Conservation (phyloP, 2,888 invertebrate species). For the Drosophila meridionalis region DNA sequence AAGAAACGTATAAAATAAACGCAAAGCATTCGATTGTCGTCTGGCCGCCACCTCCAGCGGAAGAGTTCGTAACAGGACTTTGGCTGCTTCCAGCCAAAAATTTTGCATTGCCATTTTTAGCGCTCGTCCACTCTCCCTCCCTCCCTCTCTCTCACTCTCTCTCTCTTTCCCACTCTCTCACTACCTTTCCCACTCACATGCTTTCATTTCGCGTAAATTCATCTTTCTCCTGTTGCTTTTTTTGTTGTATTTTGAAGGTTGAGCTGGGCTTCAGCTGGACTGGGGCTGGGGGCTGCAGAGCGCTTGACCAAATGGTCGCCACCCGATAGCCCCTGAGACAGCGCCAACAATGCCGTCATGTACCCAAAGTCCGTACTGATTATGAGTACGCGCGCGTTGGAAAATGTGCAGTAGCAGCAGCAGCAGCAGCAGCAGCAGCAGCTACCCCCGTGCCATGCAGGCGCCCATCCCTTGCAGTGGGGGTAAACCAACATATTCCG, state of each 20-base stretch:
- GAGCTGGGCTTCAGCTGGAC: background rate
- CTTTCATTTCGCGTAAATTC: conserved; percentile 75
- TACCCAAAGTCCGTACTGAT: conserved; percentile 56
- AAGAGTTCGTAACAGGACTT: conserved; percentile 31
- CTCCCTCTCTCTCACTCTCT: background rate
- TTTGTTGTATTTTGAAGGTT: background rate
- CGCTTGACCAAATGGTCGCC: conserved; percentile 80
- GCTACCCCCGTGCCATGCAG: conserved; percentile 1
- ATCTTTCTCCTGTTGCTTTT: conserved; percentile 55
- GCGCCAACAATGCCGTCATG: conserved; percentile 42
- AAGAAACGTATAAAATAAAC: conserved; percentile 45
- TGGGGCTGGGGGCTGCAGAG: conserved; percentile 29
- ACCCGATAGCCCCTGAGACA: conserved; percentile 74
- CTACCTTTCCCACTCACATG: background rate
- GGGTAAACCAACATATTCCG: conserved; percentile 48
- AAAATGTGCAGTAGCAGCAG: conserved; percentile 67
- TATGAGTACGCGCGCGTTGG: conserved; percentile 74
- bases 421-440: conserved; percentile 57
- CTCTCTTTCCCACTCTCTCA: background rate
- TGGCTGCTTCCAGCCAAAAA: conserved; percentile 54
- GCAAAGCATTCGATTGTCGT: conserved; percentile 71
- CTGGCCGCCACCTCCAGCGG: conserved; percentile 54
- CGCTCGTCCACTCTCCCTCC: conserved; percentile 46
- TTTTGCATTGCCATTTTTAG: conserved; percentile 75
- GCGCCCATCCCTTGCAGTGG: background rate